Conservation (phyloP, 2,797 vertebrate species). For the Gambelia wislizenii region DNA sequence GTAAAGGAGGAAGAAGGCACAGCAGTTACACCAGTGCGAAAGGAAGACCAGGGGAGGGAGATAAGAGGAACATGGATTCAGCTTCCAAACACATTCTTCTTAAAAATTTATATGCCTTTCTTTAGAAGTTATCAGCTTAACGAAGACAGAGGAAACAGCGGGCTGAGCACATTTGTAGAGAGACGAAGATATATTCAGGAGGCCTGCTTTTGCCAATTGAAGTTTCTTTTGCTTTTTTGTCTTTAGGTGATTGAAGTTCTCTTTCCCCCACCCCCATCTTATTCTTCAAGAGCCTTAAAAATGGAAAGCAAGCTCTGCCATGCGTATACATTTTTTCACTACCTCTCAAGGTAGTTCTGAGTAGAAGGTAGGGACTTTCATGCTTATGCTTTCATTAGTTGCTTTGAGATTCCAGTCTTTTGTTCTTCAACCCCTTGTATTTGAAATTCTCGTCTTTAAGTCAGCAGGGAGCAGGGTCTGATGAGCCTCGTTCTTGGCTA, state of each 20-base stretch:
- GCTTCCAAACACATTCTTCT: neutral
- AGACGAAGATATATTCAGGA: conserved; percentile 37
- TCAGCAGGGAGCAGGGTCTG: conserved; percentile 61
- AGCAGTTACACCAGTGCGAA: neutral
- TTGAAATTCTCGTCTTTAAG: conserved; percentile 68
- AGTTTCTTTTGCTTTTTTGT: conserved; percentile 52
- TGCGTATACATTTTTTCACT: conserved; percentile 30
- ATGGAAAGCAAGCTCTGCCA: conserved; percentile 36
- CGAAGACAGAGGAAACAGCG: conserved; percentile 10
- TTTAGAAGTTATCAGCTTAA: conserved; percentile 9
- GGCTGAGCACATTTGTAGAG: neutral
- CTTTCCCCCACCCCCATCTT: neutral
- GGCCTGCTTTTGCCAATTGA: conserved; percentile 40
- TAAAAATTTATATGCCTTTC: conserved; percentile 1
- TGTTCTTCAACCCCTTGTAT: conserved; percentile 58
- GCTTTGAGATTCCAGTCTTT: conserved; percentile 74
- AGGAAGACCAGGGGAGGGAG: neutral
- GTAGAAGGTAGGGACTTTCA: conserved; percentile 51
- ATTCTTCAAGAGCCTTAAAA: conserved; percentile 26
- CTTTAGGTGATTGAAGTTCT: conserved; percentile 52
- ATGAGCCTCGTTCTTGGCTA: conserved; percentile 61
- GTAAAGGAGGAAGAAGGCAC: neutral
- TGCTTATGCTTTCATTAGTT: conserved; percentile 65
- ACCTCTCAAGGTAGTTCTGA: conserved; percentile 55
- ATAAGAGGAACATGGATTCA: neutral